Evolutionary conservation across 2,113 vertebrate genomes (phyloP).

Genomic region (Percopsis transmontana): DNA sequence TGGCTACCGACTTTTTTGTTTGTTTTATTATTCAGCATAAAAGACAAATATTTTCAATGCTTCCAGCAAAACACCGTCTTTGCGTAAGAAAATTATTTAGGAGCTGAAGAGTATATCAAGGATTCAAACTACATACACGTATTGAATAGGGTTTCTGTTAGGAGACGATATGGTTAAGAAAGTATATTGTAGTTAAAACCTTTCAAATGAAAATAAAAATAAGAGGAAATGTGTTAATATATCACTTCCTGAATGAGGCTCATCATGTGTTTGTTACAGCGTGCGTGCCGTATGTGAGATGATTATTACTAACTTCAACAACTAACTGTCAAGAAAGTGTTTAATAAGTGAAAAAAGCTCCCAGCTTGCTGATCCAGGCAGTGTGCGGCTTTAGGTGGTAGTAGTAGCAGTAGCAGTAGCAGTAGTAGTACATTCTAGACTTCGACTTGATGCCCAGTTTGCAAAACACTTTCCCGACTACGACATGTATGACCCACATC

Average conservation of each 20-base stretch:
- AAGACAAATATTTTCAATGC: slow-evolving; percentile 17
- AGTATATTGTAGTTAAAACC: neutral
- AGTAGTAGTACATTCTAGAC: neutral
- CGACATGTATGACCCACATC: no score
- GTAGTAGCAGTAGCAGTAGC: no score
- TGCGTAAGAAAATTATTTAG: slow-evolving; percentile 9
- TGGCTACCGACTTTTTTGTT: slow-evolving; percentile 35
- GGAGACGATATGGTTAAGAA: neutral
- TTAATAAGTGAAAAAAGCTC: neutral
- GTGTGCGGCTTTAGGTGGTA: no score
- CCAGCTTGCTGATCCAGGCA: neutral
- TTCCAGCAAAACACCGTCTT: neutral
- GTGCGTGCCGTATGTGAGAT: no score
- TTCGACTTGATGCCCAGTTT: neutral
- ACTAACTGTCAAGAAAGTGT: neutral
- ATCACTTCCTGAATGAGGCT: no score
- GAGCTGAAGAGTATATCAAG: slow-evolving; percentile 23
- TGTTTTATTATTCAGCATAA: slow-evolving; percentile 33
- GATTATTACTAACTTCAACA: no score
- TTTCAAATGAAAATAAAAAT: neutral
- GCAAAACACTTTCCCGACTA: neutral
- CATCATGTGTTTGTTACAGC: no score
- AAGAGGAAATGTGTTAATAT: no score
- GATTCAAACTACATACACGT: neutral
- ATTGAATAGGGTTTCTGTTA: neutral